A percentile compares a stretch with the other conserved stretches of the same genome.
Conservation (phyloP, 53 echinoderm and acorn worm genomes). For the Zoroaster sp. region DNA sequence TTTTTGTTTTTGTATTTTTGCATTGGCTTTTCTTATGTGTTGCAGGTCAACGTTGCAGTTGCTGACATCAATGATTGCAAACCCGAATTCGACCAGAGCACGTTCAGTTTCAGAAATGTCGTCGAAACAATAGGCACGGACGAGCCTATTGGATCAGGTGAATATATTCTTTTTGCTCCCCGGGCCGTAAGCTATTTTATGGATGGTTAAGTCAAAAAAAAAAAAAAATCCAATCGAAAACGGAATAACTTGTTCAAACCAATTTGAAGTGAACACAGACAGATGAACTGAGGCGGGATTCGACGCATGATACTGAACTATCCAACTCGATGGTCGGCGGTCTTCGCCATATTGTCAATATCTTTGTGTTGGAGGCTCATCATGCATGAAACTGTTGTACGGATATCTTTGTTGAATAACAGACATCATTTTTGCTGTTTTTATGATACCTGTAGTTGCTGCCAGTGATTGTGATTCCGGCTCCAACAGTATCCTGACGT, state of each 20-base stretch:
- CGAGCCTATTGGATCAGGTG: constrained; percentile 65
- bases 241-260: no score
- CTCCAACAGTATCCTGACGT: constrained; percentile 68
- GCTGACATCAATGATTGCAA: constrained; percentile 78
- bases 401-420: neutral
- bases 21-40: constrained; percentile 33
- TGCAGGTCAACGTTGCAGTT: constrained; percentile 81
- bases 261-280: no score
- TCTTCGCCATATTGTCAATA: no score
- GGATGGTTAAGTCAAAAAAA: no score
- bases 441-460: constrained; percentile 32
- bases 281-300: no score
- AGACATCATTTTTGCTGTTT: neutral
- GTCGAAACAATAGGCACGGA: constrained; percentile 39
- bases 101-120: constrained; percentile 57
- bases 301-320: no score
- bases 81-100: constrained; percentile 67
- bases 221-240: no score
- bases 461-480: constrained; percentile 65
- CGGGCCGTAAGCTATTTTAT: no score
- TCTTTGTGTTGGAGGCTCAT: no score
- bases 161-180: no score
- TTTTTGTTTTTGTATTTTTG: neutral
- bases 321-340: no score
- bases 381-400: no score